Conservation (phyloP, 2,888 invertebrate genomes). For the Plagodis pulveraria region DNA sequence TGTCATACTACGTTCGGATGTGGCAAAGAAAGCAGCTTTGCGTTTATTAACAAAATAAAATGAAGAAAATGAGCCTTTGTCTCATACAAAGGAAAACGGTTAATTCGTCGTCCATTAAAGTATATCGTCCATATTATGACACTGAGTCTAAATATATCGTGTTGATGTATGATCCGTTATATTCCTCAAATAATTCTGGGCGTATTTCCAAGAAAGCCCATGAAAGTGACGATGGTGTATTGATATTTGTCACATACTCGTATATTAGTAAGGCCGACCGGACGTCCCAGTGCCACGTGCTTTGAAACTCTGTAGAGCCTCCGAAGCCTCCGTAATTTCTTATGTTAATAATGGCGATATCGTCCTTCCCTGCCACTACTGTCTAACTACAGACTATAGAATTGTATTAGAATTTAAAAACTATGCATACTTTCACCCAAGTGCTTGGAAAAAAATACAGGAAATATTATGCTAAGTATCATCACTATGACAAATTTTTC, state of each 20-base stretch:
- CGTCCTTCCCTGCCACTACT: not conserved
- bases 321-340: constrained; percentile 5
- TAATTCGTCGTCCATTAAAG: constrained; percentile 19
- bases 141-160: constrained; percentile 46
- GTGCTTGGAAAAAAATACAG: too few species aligned
- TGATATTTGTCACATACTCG: constrained; percentile 40
- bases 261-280: constrained; percentile 36
- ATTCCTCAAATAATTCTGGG: constrained; percentile 58
- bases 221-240: constrained; percentile 46
- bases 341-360: constrained; percentile 10
- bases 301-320: not conserved
- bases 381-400: too few species aligned
- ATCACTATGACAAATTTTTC: too few species aligned
- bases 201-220: constrained; percentile 61
- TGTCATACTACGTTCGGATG: not conserved
- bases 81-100: not conserved
- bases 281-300: constrained; percentile 19
- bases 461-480: too few species aligned
- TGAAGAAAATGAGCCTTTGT: too few species aligned
- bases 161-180: constrained; percentile 46
- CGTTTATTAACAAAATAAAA: not conserved
- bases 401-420: too few species aligned
- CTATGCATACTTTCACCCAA: too few species aligned
- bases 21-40: not conserved
- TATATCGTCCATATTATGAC: constrained; percentile 36